Evolutionary conservation across 2,797 vertebrate species (phyloP), one percentile per base, ranked within the genome.

Genomic region (Rhincodon typus): DNA sequence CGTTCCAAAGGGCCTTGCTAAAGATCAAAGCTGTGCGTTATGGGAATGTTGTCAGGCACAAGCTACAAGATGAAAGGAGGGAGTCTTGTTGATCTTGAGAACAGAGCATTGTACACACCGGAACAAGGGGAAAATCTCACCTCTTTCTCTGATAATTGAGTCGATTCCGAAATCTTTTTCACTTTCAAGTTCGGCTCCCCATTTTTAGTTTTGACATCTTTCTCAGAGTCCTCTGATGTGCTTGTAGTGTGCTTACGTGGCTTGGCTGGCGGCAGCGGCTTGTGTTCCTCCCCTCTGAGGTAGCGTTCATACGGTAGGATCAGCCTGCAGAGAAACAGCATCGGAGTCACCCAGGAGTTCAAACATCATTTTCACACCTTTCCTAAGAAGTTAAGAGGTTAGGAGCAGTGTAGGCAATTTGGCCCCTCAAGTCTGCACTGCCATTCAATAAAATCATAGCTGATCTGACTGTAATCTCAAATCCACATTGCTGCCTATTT

Each of bases 261-360:
- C 79, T 96, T 87, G 46, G 82, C 10, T 94, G 96, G 95, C 62
- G 97, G 97, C 34, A 57, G 93, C 23, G 97, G 97, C 66, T 82
- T 91, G 12, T 96, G 82, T 74, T 97, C 97, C 72, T 96, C 97
- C 0, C 96, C 96, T 94, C 96, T 96, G 95, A 98, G 96, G 95
- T 98, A 97, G 87, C 98, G 97, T 95, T 98, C 98, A 5, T 98
- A 98, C 0, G 98, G 97, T 27, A 98, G 97, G 96, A 98, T 97
- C 94, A 98, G 96, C 97, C 98, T 98, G 96, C 95, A 69, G 62
- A 42, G 21, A 50, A 96, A 91, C 91, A 50, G 95, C 72, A 30
- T 38, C 69, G 66, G 46, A 53, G 3, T 74, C 42, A 94, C 42
- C 66, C 72, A 21, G 34, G 53, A 13, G 27, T 74, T 50, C 46